Conservation (phyloP, 2,113 vertebrate species). For the Toxotes jaculatrix region DNA sequence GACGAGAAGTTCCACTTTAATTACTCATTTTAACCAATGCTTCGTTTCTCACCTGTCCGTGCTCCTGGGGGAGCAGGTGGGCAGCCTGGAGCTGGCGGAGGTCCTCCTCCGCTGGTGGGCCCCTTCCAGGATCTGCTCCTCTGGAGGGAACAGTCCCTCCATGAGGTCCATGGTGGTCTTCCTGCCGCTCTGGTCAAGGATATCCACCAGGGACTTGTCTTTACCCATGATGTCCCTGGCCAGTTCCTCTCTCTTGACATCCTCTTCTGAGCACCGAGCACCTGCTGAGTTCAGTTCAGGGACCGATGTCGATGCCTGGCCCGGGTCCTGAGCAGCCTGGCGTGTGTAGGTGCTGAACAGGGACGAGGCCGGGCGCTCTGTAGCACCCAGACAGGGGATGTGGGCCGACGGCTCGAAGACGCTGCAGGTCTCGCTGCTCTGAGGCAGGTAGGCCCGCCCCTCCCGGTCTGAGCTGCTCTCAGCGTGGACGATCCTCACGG, state of each 20-base stretch:
- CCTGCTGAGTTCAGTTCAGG: not conserved
- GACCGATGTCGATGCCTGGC: accelerated
- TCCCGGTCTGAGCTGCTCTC: constrained; percentile 86
- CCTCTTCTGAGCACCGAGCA: constrained; percentile 80
- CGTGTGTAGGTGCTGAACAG: constrained; percentile 87
- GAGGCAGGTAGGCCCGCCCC: constrained; percentile 83
- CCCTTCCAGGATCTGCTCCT: constrained; percentile 89
- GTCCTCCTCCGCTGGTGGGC: constrained; percentile 89
- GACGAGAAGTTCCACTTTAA: too few species aligned
- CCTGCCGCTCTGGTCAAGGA: constrained; percentile 91
- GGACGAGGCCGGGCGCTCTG: constrained; percentile 80
- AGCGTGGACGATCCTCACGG: constrained; percentile 88
- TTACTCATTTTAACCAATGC: too few species aligned
- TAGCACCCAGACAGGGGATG: constrained; percentile 79
- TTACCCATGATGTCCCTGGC: constrained; percentile 92
- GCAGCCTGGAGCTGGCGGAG: constrained; percentile 81
- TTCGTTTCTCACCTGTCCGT: constrained; percentile 82
- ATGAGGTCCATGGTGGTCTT: constrained; percentile 97
- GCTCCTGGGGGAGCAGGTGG: constrained; percentile 79
- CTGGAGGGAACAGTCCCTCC: constrained; percentile 94
- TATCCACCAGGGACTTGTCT: constrained; percentile 93
- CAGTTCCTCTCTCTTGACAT: constrained; percentile 92
- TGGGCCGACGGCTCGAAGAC: constrained; percentile 57
- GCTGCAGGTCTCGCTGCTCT: constrained; percentile 70
- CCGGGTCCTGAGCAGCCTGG: constrained; percentile 41